Evolutionary conservation across 2,797 vertebrate genomes (phyloP), one percentile per base, ranked within the genome.

Genomic region (Onychomys arenicola): DNA sequence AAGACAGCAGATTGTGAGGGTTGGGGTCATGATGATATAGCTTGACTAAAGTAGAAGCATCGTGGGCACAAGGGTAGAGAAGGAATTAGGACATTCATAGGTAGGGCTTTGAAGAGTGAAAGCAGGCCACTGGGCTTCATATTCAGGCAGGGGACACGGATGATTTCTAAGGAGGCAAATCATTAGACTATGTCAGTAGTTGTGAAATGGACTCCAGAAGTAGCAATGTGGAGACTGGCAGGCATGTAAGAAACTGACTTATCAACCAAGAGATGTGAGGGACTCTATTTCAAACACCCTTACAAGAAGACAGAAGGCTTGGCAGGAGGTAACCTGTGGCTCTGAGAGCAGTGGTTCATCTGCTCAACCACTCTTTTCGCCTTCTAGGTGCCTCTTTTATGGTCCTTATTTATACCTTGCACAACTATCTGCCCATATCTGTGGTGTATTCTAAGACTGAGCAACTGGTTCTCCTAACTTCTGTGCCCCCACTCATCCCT

Each of bases 251-350:
- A 43, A 17, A 55, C 23, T 17, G 29, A 43, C 46, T 57, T 8
- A 1, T n/a, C n/a, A 63, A 13, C 9, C 63, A 55, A 77, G 69
- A 46, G 13, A 82, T 17, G 3, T 17, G 27, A 13, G 37, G 4
- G 32, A n/a, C 19, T 17, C 34, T 12, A 25, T 9, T 93, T 61
- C 76, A 37, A 76, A n/a, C 5, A 34, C 21, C 9, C 46, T 9
- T 0, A 52, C 40, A n/a, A 59, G n/a, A 73, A 17, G 40, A 37
- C 57, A 32, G n/a, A 78, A 13, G 4, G 21, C 43, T 85, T 40
- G 32, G 27, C 37, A 13, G 1, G 7, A 43, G 11, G 2, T 8
- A 21, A 17, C 27, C 16, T 2, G n/a, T 43, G 76, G 0, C 34
- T 40, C 46, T 6, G 19, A 23, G 14, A 49, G 9, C 9, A 61